Base-by-base conservation (phyloP, 2,113 vertebrate species). In the Datnioides undecimradiatus region DNA sequence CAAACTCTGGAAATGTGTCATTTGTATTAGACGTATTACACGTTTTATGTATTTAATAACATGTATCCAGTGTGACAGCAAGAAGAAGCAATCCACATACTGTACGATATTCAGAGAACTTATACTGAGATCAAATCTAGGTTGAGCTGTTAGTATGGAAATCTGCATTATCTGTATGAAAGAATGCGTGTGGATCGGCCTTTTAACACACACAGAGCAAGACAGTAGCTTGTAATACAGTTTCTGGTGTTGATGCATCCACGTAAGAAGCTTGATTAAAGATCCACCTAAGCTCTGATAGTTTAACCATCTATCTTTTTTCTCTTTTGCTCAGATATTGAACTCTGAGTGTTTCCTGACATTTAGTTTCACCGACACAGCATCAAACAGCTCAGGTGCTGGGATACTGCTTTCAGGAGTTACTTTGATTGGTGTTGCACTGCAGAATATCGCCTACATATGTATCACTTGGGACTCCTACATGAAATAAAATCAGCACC, bases 381-480 rank as follows among this genome's bases (percentile, higher is more conserved):
- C 34, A 54, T 33, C 34, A 16, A 52, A 51, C 49, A 49, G 33
- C 49, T 48, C 6, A 21, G 14, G 8, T 12, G 27, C 34, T 27
- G 21, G 33, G 48, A 72, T 13, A 55, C 41, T 71, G 19, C 40
- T 54, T 36, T 45, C 38, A 40, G 25, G n/a, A 31, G 54, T 54
- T 72, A 12, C 63, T 75, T 16, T 76, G 36, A 63, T 36, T 54
- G 21, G 33, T n/a, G 31, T 27, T 63, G 13, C 14, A 16, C 45
- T 27, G 49, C 64, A 57, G 58, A 75, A 21, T 34, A 73, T 64
- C n/a, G 19, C 73, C 62, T 67, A 12, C 45, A 31, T n/a, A 11
- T 60, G 19, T 52, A 25, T 64, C n/a, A 49, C 71, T 70, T 63
- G 23, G 69, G 71, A 86, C 77, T 80, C 68, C 69, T 69, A 59